Evolutionary conservation across 1,140 invertebrate species (phyloP), one percentile per base, ranked within the genome.

Genomic region (Heterodera carotae): DNA sequence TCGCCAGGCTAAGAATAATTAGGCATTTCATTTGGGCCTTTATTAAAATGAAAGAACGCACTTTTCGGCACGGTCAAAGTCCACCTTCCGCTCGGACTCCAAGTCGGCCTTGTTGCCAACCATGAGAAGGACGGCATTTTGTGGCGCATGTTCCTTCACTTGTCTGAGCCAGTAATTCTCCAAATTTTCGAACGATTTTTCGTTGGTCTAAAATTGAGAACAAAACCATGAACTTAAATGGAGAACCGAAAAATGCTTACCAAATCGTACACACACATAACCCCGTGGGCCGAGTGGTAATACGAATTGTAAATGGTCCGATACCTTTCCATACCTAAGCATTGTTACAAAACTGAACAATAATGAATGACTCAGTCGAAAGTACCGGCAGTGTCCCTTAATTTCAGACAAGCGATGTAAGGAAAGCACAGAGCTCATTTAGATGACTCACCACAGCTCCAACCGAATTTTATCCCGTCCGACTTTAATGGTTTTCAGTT

Each of bases 271-370:
- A 87, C 85, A 72, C 85, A 87, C 81, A 87, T 87, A 34, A 87
- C 81, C 10, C 86, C 85, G 70, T 87, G 85, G 2, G 85, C 86
- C 15, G 85, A 87, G 60, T 87, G 85, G 68, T 87, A 87, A 68
- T 87, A 87, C 0, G 84, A 85, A 68, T 87, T 87, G 81, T 87
- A 87, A 67, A 88, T 86, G 22, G 86, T 87, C 39, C 86, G 79
- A 48, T 69, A 33, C 36, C 25, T 22, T 76, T 76, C 69, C 27
- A 76, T 75, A 8, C 75, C 27, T 43, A n/a, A 27, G 39, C 39
- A 75, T 43, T 76, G 18, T 31, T 15, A 22, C 7, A 31, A 75
- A 74, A 74, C n/a, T 43, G 10, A 56, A 53, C n/a, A n/a, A 68
- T 15, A 12, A 39, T 33, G 34, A 22, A 29, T 62, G n/a, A 27